Conservation (phyloP, 1,140 invertebrate species). For the Macrotrachela quadricornifera region DNA sequence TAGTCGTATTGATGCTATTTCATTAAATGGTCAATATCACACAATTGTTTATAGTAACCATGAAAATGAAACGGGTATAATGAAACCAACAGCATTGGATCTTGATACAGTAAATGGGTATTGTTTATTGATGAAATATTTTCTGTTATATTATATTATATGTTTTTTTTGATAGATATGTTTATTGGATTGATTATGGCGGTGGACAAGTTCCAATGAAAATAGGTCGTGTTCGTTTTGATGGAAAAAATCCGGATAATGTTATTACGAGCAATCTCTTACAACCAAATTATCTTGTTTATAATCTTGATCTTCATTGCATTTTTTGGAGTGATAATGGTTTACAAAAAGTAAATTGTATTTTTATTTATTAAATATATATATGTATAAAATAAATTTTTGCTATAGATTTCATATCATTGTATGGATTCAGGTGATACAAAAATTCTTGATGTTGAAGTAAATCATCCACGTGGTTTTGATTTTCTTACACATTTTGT, state of each 20-base stretch:
- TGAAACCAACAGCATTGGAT: slow-evolving; percentile 60
- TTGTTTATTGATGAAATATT: slow-evolving; percentile 17
- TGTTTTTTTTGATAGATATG: slow-evolving; percentile 39
- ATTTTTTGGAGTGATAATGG: slow-evolving; percentile 22
- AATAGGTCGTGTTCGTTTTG: slow-evolving; percentile 76
- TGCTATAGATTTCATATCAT: no score
- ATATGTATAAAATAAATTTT: no score
- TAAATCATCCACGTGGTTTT: no score
- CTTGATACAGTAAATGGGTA: slow-evolving; percentile 71
- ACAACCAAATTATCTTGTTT: slow-evolving; percentile 22
- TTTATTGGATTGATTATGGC: slow-evolving; percentile 89
- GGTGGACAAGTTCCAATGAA: slow-evolving; percentile 68
- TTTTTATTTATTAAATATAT: no score
- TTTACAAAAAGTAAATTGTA: background rate
- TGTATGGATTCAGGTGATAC: no score
- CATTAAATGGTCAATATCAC: slow-evolving; percentile 36
- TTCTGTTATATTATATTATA: no score
- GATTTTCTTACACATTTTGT: no score
- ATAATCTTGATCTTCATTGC: slow-evolving; percentile 14
- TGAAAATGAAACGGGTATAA: slow-evolving; percentile 60
- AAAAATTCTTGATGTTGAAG: no score
- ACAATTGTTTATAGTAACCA: slow-evolving; percentile 70
- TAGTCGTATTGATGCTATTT: slow-evolving; percentile 70
- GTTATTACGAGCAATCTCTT: slow-evolving; percentile 39
- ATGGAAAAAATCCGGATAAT: slow-evolving; percentile 54